Evolutionary conservation across 2,113 vertebrate genomes (phyloP).

Genomic region (Charadrius vociferus): DNA sequence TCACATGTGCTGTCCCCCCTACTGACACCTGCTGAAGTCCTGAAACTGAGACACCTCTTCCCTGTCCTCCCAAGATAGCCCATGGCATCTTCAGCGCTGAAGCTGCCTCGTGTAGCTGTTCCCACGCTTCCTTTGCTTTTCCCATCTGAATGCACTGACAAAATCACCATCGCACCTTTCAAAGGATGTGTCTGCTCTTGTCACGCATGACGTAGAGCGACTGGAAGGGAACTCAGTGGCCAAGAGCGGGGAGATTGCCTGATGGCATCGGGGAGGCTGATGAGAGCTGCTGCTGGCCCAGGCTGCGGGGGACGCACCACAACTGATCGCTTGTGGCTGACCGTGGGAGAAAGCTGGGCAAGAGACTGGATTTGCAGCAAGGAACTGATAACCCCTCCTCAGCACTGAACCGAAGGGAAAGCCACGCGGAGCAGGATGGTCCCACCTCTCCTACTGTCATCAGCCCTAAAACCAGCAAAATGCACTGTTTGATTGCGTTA

Average conservation of each 20-base stretch:
- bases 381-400: neutral
- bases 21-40: neutral
- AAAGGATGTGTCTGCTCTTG: neutral
- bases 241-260: neutral
- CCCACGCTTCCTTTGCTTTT: neutral
- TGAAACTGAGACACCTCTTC: neutral
- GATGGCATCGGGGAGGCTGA: neutral
- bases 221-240: neutral
- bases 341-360: neutral
- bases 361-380: neutral
- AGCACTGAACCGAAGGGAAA: neutral
- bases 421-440: accelerated
- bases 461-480: neutral
- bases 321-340: neutral
- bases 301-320: neutral
- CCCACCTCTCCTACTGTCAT: neutral
- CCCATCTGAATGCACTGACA: accelerated
- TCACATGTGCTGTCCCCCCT: neutral
- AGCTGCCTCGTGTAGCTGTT: neutral
- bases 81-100: accelerated
- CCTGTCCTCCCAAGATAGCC: neutral
- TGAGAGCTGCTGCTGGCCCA: neutral
- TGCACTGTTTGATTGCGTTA: accelerated
- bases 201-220: accelerated
- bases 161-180: accelerated